Evolutionary conservation across 2,113 vertebrate species (phyloP).

Genomic region (Alectura lathami): DNA sequence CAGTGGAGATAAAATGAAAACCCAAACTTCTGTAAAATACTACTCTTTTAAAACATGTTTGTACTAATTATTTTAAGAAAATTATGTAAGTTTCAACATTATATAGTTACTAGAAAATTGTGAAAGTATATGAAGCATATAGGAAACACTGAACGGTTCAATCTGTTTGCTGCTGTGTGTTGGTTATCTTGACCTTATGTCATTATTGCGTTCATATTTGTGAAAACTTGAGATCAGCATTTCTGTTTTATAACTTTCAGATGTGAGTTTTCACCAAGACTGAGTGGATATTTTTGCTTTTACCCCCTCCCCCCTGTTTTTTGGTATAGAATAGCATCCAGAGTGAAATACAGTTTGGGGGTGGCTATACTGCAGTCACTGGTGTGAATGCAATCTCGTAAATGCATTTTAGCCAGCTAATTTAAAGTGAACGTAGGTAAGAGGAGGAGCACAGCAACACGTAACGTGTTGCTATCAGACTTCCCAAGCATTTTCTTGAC

Average conservation of each 20-base stretch:
- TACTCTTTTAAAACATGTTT: not conserved
- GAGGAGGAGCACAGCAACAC: not conserved
- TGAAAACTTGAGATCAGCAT: not conserved
- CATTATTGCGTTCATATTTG: not conserved
- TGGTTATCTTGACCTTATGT: not conserved
- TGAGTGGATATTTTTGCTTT: not conserved
- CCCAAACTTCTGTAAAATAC: not conserved
- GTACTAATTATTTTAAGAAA: not conserved
- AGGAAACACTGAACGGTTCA: not conserved
- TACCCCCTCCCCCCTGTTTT: not conserved
- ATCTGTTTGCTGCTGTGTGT: not conserved
- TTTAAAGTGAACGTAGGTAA: not conserved
- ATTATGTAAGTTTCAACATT: not conserved
- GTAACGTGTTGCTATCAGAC: not conserved
- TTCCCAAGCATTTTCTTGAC: not conserved
- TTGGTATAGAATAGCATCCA: not conserved
- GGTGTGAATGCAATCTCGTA: not conserved
- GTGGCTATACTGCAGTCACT: not conserved
- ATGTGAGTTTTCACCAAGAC: not conserved
- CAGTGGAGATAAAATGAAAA: not conserved
- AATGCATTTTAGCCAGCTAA: not conserved
- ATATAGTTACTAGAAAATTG: not conserved
- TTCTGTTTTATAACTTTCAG: not conserved
- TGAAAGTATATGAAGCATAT: not conserved
- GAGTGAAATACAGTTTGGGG: not conserved